phyloP scores from a whole-genome alignment of 2,888 invertebrate genomes.

The Leucozona laternaria region DNA sequence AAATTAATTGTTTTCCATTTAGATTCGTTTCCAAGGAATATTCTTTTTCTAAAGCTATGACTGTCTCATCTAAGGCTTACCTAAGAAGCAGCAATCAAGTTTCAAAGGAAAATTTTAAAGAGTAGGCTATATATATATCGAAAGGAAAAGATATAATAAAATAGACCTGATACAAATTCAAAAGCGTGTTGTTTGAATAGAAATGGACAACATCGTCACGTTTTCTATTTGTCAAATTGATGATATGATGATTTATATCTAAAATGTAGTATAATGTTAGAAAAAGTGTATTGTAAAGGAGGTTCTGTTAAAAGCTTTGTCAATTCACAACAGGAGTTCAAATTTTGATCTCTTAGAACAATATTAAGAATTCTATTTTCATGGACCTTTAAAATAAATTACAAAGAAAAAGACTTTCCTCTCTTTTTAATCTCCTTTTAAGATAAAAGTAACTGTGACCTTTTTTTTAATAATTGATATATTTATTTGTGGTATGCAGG shows the following conservation, averaged over 20 bases:
- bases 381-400: too few relatives aligned
- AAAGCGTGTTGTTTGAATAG: slow-evolving; percentile 55
- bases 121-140: neutral
- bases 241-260: slow-evolving; percentile 43
- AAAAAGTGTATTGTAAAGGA: too few relatives aligned
- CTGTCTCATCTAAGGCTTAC: slow-evolving; percentile 9
- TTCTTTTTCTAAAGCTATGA: neutral
- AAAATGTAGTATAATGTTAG: neutral
- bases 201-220: slow-evolving; percentile 52
- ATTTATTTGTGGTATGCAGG: too few relatives aligned
- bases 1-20: slow-evolving; percentile 41
- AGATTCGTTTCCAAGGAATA: slow-evolving; percentile 13
- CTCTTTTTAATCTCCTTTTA: too few relatives aligned
- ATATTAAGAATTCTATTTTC: too few relatives aligned
- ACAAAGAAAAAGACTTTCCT: too few relatives aligned
- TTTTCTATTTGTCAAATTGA: slow-evolving; percentile 56
- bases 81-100: neutral
- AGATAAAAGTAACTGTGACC: too few relatives aligned
- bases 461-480: too few relatives aligned
- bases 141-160: slow-evolving; percentile 25
- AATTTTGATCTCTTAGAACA: too few relatives aligned
- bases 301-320: too few relatives aligned
- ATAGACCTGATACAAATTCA: slow-evolving; percentile 29
- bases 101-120: slow-evolving; percentile 7
- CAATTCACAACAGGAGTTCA: too few relatives aligned